Base-by-base conservation (phyloP, 1,140 invertebrate genomes). In the Trinorchestia longiramus region DNA sequence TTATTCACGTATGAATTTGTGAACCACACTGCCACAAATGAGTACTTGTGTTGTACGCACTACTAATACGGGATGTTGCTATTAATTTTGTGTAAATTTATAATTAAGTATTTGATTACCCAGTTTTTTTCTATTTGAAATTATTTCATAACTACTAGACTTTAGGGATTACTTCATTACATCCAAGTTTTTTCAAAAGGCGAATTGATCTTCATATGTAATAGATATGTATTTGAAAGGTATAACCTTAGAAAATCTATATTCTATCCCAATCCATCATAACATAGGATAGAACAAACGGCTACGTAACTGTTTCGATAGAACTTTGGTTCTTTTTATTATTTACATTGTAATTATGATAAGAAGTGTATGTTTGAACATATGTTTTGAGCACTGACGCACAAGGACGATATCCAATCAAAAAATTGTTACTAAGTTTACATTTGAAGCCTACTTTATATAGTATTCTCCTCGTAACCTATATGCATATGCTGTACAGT, bases 401-500 rank as follows among this genome's bases (percentile, higher is more conserved):
- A 90, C 88, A 90, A 90, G 88, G 88, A 90, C 23, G 88, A 90
- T 90, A 90, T 90, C 41, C 88, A 90, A 90, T 90, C 88, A 90
- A 90, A 90, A 90, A 41, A 28, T 43, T 41, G 88, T 90, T 42
- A 90, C 88, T 90, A 42, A 90, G 88, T 90, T 90, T 90, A 41
- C 43, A 36, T 90, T 43, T 42, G 88, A 90, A 90, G 43, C 88
- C n/a, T 90, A 42, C n/a, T 43, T 90, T 90, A 41, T 90, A 90
- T 90, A 43, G 43, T 42, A 90, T 90, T 42, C 43, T 90, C 43
- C 88, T 41, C 43, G n/a, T 90, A 90, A 41, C 88, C 43, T 90
- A 43, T 90, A 90, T 90, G 43, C 41, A 90, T 42, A 90, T 90
- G 43, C 43, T 90, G 88, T 90, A 90, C 88, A 90, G 88, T 90